Evolutionary conservation across 2,113 vertebrate genomes (phyloP), one percentile per base, ranked within the genome.

Genomic region (Scartelaos histophorus): DNA sequence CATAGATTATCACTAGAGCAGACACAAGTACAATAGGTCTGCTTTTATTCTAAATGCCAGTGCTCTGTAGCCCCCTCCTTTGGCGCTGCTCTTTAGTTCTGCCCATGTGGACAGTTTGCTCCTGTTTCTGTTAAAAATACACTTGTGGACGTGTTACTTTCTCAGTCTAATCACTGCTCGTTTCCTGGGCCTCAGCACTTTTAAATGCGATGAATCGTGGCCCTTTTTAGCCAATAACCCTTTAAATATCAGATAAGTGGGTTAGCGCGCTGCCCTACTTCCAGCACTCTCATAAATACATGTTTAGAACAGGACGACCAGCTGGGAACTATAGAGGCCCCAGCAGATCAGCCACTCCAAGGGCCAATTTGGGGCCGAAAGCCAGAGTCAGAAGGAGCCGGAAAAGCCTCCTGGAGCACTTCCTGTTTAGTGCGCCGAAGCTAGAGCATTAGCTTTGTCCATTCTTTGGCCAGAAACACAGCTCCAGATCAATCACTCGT

Each of bases 361-460:
- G 69, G 57, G 76, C 24, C 71, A 79, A 77, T 77, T 79, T 79
- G 66, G 19, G 66, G 35, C 21, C 19, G 62, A 65, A 71, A 82
- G n/a, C n/a, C 45, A 69, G 57, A 71, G 69, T 77, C 54, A 79
- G 51, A 70, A 21, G n/a, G n/a, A n/a, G n/a, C n/a, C n/a, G n/a
- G n/a, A n/a, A n/a, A n/a, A n/a, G n/a, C n/a, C n/a, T n/a, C n/a
- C n/a, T n/a, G n/a, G n/a, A n/a, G n/a, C n/a, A n/a, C n/a, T n/a
- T n/a, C n/a, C n/a, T n/a, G n/a, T n/a, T n/a, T n/a, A n/a, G n/a
- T n/a, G n/a, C n/a, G n/a, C n/a, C n/a, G n/a, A n/a, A n/a, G n/a
- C n/a, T n/a, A n/a, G n/a, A n/a, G n/a, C n/a, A n/a, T n/a, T n/a
- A n/a, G n/a, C n/a, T n/a, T n/a, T n/a, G n/a, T n/a, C n/a, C n/a